These are phyloP conservation scores for Megaceryle torquata DNA, from an alignment of 2,113 vertebrate genomes.

Conservation along the genomic window DNA sequence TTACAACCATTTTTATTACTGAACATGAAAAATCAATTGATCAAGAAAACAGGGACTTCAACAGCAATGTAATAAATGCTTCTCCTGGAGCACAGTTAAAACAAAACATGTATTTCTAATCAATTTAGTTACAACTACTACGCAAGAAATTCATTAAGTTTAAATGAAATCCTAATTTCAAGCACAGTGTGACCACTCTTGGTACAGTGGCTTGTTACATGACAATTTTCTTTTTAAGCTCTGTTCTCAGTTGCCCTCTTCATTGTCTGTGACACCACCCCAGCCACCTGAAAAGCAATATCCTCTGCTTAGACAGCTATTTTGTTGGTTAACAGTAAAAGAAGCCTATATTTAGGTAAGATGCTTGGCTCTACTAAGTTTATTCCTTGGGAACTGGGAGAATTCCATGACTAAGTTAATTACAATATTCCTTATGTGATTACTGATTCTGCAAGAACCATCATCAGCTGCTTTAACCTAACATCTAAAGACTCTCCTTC, in stretches of 20 bases:
- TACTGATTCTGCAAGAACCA: neutral
- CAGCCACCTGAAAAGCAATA: neutral
- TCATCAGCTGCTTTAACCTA: neutral
- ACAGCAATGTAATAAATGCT: constrained; percentile 16
- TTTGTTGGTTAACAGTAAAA: neutral
- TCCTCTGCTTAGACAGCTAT: neutral
- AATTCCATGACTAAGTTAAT: neutral
- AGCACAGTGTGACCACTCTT: neutral
- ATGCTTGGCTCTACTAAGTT: neutral
- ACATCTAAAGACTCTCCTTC: neutral
- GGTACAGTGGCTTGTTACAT: neutral
- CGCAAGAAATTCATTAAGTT: constrained; percentile 26
- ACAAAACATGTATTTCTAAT: constrained; percentile 27
- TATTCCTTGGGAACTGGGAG: neutral
- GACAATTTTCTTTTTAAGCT: neutral
- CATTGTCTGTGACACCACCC: neutral
- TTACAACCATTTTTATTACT: constrained; percentile 15
- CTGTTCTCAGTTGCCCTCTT: neutral
- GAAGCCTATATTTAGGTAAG: neutral
- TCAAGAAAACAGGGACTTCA: neutral
- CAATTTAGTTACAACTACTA: constrained; percentile 26
- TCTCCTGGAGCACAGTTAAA: constrained; percentile 27
- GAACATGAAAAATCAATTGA: constrained; percentile 24
- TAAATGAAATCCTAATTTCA: constrained; percentile 42
- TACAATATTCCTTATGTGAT: neutral